A percentile compares a stretch with the other conserved stretches of the same genome.
Evolutionary conservation across 2,888 invertebrate species (phyloP).

Genomic region (Nemoura dubitans): DNA sequence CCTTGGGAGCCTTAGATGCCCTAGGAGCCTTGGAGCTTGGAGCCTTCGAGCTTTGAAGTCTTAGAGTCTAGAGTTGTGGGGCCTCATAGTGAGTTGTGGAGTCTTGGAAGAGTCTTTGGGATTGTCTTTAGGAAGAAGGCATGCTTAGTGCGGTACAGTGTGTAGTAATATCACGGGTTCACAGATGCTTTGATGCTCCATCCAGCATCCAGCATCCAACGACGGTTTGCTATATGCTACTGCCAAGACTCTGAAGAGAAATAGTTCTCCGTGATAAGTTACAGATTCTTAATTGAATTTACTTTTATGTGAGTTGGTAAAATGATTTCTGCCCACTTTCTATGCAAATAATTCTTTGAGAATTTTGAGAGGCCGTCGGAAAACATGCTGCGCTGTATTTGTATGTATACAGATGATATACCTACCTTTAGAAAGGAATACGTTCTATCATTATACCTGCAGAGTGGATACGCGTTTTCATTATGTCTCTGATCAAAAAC

Average conservation of each 20-base stretch:
- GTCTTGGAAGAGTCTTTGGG: no score
- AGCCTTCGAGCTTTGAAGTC: no score
- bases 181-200: conserved; percentile 16
- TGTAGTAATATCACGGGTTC: conserved; percentile 27
- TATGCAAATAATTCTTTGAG: conserved; percentile 1
- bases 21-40: no score
- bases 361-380: neutral
- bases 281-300: neutral
- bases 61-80: no score
- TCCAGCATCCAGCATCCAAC: neutral
- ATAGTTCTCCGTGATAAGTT: conserved; percentile 3
- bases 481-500: neutral
- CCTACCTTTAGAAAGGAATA: neutral
- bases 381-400: neutral
- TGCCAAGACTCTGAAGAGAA: neutral
- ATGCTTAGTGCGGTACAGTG: conserved; percentile 19
- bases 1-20: no score
- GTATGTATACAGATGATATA: neutral
- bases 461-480: neutral
- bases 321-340: conserved; percentile 25
- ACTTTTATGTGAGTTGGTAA: conserved; percentile 21
- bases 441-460: neutral
- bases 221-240: neutral
- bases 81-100: no score
- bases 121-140: no score